Base-by-base conservation (phyloP, 2,113 vertebrate species). In the Oncorhynchus tshawytscha region DNA sequence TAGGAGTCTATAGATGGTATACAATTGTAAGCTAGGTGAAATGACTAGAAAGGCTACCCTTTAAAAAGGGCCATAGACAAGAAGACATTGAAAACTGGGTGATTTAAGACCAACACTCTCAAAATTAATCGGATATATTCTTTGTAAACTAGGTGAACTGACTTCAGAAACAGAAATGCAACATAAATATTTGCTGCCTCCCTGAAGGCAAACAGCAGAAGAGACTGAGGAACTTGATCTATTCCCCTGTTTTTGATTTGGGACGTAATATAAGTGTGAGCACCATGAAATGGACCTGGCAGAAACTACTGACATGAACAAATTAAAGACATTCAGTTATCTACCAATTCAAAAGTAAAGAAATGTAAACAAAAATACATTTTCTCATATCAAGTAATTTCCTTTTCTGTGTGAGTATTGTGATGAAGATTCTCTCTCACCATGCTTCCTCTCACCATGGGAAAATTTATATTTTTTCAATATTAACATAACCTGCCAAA, bases 1-100 rank as follows among this genome's bases (percentile, higher is more conserved):
- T 79, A 89, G 83, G 87, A 88, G 88, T 91, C 87, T 91, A 92
- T 90, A 92, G 91, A 91, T 87, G 78, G 80, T 85, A 81, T 78
- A 79, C 82, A 92, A 92, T 91, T 88, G 86, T 78, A 91, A 78
- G 84, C 77, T 89, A 89, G 90, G 85, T 24, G 80, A 76, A 90
- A 83, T 86, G 83, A 88, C 84, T 79, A 74, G 85, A 80, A 88
- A 90, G 85, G 92, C 87, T 94, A 88, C 94, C 93, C 94, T 94
- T 94, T 93, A 93, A 94, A 94, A 94, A 94, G 93, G 94, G 92
- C 91, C 77, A 85, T 18, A 68, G 66, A 67, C 15, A 87, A 73
- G 31, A 72, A 83, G 27, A 74, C 25, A 81, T 77, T 72, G 77
- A 85, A 65, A 59, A 79, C 75, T 64, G 72, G 71, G 49, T 79